phyloP scores from a whole-genome alignment of 64 coral and sea anemone species.

The Stichodactyla mertensii region DNA sequence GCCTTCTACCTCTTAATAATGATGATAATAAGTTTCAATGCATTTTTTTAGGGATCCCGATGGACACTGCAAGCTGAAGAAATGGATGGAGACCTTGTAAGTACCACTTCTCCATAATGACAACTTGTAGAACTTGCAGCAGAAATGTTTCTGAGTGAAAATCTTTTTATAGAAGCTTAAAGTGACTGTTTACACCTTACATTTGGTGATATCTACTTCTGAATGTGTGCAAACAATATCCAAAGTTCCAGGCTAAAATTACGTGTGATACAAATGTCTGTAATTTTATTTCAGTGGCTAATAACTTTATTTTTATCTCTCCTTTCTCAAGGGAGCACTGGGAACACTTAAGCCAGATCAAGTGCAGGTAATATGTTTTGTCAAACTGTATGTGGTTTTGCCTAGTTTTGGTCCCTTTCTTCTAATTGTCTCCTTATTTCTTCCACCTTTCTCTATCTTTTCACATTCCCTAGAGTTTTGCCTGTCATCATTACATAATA shows the following conservation, averaged over 20 bases:
- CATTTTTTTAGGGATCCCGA: constrained; percentile 69
- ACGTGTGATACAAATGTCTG: no score
- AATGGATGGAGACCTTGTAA: constrained; percentile 96
- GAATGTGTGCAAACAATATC: no score
- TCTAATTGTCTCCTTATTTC: no score
- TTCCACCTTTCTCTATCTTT: neutral
- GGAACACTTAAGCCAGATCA: constrained; percentile 95
- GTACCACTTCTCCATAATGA: neutral
- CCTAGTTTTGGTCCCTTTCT: no score
- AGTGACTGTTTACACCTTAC: no score
- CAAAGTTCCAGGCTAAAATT: no score
- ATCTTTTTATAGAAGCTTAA: no score
- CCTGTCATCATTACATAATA: neutral
- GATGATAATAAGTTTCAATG: neutral
- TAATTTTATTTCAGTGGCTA: neutral
- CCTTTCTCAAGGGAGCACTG: constrained; percentile 48
- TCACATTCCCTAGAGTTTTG: neutral
- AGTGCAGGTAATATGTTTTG: constrained; percentile 56
- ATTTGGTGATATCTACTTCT: no score
- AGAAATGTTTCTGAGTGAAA: no score
- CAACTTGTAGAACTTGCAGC: no score
- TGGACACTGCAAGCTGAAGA: constrained; percentile 97
- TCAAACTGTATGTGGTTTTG: no score
- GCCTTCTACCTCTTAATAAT: no score
- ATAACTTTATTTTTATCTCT: neutral